Evolutionary conservation across 30 jellyfish, hydroid and myxozoan genomes (phyloP), one percentile per base, ranked within the genome.

Genomic region (Clytia hemisphaerica): DNA sequence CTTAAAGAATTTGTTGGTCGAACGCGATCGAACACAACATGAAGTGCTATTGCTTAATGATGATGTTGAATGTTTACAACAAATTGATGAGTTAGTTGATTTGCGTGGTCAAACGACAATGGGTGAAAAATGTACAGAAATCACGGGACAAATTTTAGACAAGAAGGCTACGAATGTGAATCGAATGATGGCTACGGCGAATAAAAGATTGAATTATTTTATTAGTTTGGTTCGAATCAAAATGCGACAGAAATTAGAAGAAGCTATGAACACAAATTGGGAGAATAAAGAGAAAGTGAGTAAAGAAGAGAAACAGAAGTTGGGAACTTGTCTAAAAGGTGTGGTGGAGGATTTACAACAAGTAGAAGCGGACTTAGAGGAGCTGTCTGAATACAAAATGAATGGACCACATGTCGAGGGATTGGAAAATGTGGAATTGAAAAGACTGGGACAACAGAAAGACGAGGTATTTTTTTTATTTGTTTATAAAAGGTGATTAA

Each of bases 1-100:
- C 5, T n/a, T 57, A 45, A 57, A 31, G 0, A 26, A 57, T n/a
- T 44, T 69, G 19, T 9, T 69, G 16, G 71, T 22, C 9, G 81
- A 48, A 69, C 33, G 73, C 22, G 81, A 69, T 44, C 51, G 81
- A 10, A 50, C 75, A 15, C 34, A 69, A 49, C 46, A 69, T 31
- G 21, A 31, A 18, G 29, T 69, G 18, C 47, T 69, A n/a, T 22
- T 10, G 18, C 76, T 69, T 45, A 54, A 32, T 6, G 59, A 69
- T n/a, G 81, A 69, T 69, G 18, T 65, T n/a, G 71, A 58, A 29
- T 22, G 30, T 18, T 3, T 58, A 3, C 25, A 58, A 18, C 46
- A 29, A 58, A 58, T 58, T 3, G 71, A 58, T n/a, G n/a, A n/a
- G n/a, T n/a, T n/a, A 4, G 25, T 34, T n/a, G 30, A 58, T 38